Evolutionary conservation across 1,140 invertebrate species (phyloP), one percentile per base, ranked within the genome.

Genomic region (Procambarus clarkii): DNA sequence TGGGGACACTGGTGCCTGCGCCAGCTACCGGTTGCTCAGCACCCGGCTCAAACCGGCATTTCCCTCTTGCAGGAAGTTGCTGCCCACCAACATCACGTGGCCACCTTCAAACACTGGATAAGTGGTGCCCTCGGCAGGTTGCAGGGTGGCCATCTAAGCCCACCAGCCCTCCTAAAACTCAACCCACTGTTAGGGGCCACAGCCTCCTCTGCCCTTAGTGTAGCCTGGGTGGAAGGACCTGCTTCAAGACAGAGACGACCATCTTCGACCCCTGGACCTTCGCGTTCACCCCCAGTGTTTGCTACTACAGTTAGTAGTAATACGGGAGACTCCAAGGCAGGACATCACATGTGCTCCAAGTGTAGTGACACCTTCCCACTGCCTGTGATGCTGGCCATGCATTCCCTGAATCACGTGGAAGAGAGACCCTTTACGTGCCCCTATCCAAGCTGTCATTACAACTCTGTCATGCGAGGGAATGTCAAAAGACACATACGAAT

Each of bases 351-450:
- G 71, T 91, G 88, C 82, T 45, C 88, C 64, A 45, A 84, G 82
- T 91, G 88, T 79, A 54, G 50, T 24, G 88, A 91, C 74, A 85
- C 88, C 74, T 91, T 91, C 82, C 88, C 88, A 18, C 71, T 91
- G 82, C 81, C 88, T 46, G 82, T 91, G 48, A 91, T 91, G 88
- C 79, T 92, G 64, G 84, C 82, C 71, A 89, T 87, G 84, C 91
- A 92, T 64, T 86, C 83, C 9, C 78, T 86, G 21, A 92, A 88
- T 71, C 95, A 95, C 58, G 93, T 93, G 82, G 95, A 93, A 13
- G 94, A 94, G 58, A 94, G 93, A 86, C 94, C 95, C 0, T 94
- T 95, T 81, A 87, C 90, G 24, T 95, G 95, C 86, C 94, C 95
- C 60, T 93, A 94, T 58, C 80, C 88, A 21, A 91, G 88, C 74